Evolutionary conservation across 1,140 invertebrate species (phyloP).

Genomic region (Gonioctena quinquepunctata): DNA sequence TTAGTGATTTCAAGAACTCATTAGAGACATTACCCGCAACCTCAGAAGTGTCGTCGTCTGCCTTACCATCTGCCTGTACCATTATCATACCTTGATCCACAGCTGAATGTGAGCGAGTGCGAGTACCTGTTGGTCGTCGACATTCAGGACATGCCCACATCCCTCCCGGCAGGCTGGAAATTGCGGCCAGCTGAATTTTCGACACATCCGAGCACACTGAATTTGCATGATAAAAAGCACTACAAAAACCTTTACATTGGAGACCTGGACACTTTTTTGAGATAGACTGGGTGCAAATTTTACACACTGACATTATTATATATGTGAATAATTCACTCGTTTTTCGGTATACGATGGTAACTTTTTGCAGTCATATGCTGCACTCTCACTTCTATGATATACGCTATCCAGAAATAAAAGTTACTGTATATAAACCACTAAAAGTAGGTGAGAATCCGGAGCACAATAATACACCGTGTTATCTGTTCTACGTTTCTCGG

Average conservation of each 20-base stretch:
- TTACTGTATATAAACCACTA: too few relatives aligned
- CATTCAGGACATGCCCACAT: background rate
- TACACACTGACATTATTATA: too few relatives aligned
- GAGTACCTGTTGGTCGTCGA: background rate
- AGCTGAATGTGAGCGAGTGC: background rate
- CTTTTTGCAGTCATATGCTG: too few relatives aligned
- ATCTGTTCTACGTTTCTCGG: too few relatives aligned
- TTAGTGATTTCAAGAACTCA: background rate
- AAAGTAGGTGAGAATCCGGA: too few relatives aligned
- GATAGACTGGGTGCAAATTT: background rate
- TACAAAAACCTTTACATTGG: background rate
- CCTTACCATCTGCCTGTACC: background rate
- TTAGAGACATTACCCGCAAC: too few relatives aligned
- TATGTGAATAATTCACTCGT: too few relatives aligned
- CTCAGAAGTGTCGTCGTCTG: too few relatives aligned
- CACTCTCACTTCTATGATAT: too few relatives aligned
- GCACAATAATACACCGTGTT: too few relatives aligned
- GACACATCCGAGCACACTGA: background rate
- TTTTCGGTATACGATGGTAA: too few relatives aligned
- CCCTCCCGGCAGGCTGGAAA: background rate
- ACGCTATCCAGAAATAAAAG: too few relatives aligned
- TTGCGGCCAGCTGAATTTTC: background rate
- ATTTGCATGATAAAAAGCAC: background rate
- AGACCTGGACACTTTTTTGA: background rate
- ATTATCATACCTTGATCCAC: background rate